phyloP scores from a whole-genome alignment of 2,113 vertebrate species.

The Ciconia stormi region DNA sequence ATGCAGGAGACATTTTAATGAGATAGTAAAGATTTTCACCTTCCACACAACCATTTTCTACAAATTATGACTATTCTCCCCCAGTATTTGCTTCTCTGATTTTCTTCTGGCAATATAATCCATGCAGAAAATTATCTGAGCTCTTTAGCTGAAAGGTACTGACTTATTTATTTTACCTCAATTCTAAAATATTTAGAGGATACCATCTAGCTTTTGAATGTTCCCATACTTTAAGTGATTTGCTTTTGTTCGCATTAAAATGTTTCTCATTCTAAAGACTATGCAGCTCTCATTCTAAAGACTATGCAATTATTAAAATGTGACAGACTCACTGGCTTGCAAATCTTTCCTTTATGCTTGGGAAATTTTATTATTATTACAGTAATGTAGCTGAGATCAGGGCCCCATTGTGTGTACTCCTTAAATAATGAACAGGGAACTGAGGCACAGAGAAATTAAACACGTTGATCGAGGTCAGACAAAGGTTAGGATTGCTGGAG shows the following conservation, averaged over 20 bases:
- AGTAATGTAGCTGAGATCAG: not conserved
- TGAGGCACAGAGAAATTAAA: not conserved
- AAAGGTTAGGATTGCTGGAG: not conserved
- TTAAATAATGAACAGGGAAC: not conserved
- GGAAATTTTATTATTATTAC: not conserved
- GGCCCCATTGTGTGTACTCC: not conserved
- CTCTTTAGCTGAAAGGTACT: not conserved
- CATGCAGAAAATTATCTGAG: not conserved
- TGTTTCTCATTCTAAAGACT: not conserved
- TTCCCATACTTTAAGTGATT: not conserved
- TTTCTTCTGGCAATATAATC: not conserved
- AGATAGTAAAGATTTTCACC: not conserved
- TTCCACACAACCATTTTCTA: not conserved
- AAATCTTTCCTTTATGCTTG: conserved; percentile 5
- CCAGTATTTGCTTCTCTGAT: not conserved
- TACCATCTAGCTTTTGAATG: not conserved
- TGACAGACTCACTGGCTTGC: not conserved
- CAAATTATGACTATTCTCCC: not conserved
- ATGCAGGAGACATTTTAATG: not conserved
- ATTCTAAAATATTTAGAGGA: conserved; percentile 5
- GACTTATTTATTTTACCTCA: not conserved
- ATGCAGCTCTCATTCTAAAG: not conserved
- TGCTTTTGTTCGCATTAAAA: not conserved
- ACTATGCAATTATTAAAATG: not conserved
- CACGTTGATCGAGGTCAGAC: not conserved